Base-by-base conservation (phyloP, 1,140 invertebrate species). In the Drosophila busckii region DNA sequence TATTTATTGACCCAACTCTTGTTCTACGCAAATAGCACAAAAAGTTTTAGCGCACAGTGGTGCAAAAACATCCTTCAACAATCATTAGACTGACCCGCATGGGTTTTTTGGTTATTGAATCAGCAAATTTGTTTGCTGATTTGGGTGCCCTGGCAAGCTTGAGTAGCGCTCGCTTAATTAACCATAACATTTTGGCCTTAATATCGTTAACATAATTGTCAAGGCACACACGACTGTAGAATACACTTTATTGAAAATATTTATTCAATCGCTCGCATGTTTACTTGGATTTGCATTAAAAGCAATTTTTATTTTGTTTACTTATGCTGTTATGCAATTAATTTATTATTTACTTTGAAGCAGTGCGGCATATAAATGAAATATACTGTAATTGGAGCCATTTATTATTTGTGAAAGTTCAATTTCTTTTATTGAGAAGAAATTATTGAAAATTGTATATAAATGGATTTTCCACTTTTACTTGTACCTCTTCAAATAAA, bases 1-100 rank as follows among this genome's bases (percentile, higher is more conserved):
- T 80, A 78, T 78, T 66, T 83, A 82, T 68, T 67, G 58, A 66
- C 58, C 66, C 37, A 20, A 34, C 41, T 60, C 41, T 48, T 41
- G 28, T 44, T 56, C 52, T 49, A 16, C 16, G 40, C 44, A 45
- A n/a, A n/a, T n/a, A n/a, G n/a, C n/a, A n/a, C n/a, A n/a, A n/a
- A n/a, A n/a, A n/a, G n/a, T n/a, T n/a, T n/a, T n/a, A n/a, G n/a
- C n/a, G n/a, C n/a, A n/a, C n/a, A n/a, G n/a, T n/a, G n/a, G n/a
- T n/a, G n/a, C n/a, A n/a, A n/a, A 48, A 32, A 35, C 46, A 23
- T 16, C 31, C 45, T 37, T 62, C 49, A 10, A 48, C 8, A 38
- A 15, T 20, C 20, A 45, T 45, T 46, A 35, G 45, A 59, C 12
- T 59, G 61, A 71, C 61, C 68, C 68, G 68, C 68, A 71, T 41